A percentile compares a stretch with the other conserved stretches of the same genome.
Evolutionary conservation across 2,797 vertebrate genomes (phyloP).

Genomic region (Enteromius afrohamiltoni): DNA sequence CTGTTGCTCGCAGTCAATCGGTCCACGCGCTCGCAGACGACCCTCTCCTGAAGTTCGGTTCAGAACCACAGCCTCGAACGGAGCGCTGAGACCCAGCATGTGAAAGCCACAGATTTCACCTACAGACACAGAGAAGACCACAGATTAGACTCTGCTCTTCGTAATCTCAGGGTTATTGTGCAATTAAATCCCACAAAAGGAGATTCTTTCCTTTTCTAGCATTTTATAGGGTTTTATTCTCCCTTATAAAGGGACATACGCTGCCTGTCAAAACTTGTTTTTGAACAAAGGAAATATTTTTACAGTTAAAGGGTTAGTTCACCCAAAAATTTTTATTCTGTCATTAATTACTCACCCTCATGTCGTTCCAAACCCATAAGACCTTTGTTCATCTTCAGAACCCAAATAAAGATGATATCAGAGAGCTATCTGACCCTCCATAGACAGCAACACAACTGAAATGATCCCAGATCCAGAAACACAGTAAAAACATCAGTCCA

Average conservation of each 20-base stretch:
- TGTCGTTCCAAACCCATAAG: too few relatives aligned
- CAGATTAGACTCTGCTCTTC: background rate
- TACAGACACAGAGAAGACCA: constrained; percentile 59
- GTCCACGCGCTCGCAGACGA: constrained; percentile 84
- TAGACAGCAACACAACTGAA: too few relatives aligned
- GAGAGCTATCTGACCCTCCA: too few relatives aligned
- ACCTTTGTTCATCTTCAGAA: too few relatives aligned
- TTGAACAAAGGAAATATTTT: too few relatives aligned
- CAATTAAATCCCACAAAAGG: background rate
- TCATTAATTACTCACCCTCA: too few relatives aligned
- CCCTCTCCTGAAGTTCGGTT: constrained; percentile 96
- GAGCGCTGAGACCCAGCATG: constrained; percentile 90
- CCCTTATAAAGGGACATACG: background rate
- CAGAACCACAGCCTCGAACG: constrained; percentile 92
- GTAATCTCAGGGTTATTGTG: constrained; percentile 13
- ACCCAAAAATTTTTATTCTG: too few relatives aligned
- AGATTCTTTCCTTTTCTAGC: constrained; percentile 22
- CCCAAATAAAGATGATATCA: too few relatives aligned
- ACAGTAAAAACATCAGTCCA: too few relatives aligned
- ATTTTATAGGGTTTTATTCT: background rate
- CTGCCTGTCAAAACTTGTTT: background rate
- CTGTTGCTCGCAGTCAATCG: constrained; percentile 93
- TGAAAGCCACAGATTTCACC: constrained; percentile 97
- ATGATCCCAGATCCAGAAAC: too few relatives aligned
- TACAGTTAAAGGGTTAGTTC: too few relatives aligned